Base-by-base conservation (phyloP, 2,888 invertebrate genomes). In the Entomobrya multifasciata region DNA sequence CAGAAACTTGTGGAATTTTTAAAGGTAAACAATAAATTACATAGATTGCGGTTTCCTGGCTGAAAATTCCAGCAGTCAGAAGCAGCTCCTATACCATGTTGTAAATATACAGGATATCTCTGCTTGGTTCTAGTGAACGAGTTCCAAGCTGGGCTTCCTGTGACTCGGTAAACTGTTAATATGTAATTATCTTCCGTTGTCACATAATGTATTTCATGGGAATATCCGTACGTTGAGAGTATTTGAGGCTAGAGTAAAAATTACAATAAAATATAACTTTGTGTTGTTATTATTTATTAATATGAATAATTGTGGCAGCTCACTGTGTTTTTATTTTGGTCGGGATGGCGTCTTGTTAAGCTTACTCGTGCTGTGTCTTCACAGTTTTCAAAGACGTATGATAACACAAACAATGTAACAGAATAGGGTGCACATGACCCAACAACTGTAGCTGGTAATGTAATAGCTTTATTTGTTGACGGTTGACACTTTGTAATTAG, bases 51-150 rank as follows among this genome's bases (percentile, higher is more conserved):
- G 17, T 25, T 62, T 17, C 65, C 65, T 5, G 62, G 62, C 47
- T 67, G 79, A 52, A 79, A 57, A 25, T 20, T 20, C 81, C 81
- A 81, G 0, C 10, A 22, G 20, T 81, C 81, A 13, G 83, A 67
- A 20, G 86, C 70, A 13, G 49, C 49, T 5, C 17, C n/a, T 2
- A 81, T 15, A 4, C 81, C 81, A 57, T 70, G 81, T 25, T 70
- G 41, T 11, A 81, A 22, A 52, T 81, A 81, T 8, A 67, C 80
- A 13, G 80, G 13, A 1, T 10, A 36, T 20, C 67, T 80, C 5
- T 1, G 10, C 15, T 41, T 44, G 1, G 8, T 30, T 8, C 22
- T 13, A 1, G 22, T 15, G 3, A 5, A 25, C 27, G 4, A 8
- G 11, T 15, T 30, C 0, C 1, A 15, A 1, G 60, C 52, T 36